Base-by-base conservation (phyloP, 2,113 vertebrate genomes). In the Acanthisitta chloris region DNA sequence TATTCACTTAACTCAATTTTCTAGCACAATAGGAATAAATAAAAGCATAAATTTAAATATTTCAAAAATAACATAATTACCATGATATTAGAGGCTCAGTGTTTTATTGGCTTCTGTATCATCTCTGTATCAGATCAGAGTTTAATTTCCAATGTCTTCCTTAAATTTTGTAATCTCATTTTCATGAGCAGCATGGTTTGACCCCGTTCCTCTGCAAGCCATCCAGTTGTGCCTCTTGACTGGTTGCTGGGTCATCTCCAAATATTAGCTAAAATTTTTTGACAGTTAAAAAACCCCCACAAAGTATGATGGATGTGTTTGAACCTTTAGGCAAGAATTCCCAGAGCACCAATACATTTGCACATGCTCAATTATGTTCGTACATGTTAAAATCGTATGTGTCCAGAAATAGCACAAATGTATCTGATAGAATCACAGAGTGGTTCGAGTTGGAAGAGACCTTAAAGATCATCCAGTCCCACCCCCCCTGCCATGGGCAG, bases 51-150 rank as follows among this genome's bases (percentile, higher is more conserved):
- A 2, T 46, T 73, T 65, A 83, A 88, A 34, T 23, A 24, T 61
- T 90, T 73, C 1, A 52, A 40, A 88, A 86, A 55, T 10, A 36
- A 59, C 28, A 15, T 40, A 17, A 65, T 25, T 49, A 36, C 21
- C 1, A 0, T 26, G 11, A 9, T 48, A 45, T 15, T 49, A 17
- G 3, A 4, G 7, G 49, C 26, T 80, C 3, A 3, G 31, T 40
- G 15, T 29, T 84, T 65, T 48, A 64, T 8, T 82, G 67, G 18
- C 13, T 70, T 86, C 55, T 80, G 6, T 59, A 40, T 45, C 80
- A 33, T 18, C 70, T 81, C 25, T 67, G 31, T 65, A 72, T 58
- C 36, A 77, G 26, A 51, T 4, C n/a, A 58, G 29, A 14, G 10
- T 33, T 85, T 79, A 49, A 52, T 86, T 70, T 36, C 26, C n/a